Percentiles rank a stretch among this genome's conserved stretches.
Conservation (phyloP, 2,888 invertebrate genomes). For the Phalangium opilio region DNA sequence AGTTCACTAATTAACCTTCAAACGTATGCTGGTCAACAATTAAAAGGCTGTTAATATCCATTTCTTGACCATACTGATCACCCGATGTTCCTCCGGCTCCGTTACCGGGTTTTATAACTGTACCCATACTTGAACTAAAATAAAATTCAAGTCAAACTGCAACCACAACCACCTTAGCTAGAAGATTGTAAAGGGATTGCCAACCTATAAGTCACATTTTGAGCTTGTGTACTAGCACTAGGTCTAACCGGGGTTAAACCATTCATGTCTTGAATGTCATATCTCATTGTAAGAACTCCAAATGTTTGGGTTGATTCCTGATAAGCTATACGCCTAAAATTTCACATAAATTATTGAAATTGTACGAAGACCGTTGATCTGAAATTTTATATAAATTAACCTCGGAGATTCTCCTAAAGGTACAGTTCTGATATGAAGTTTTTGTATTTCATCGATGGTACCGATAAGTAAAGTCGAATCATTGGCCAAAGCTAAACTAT, state of each 20-base stretch:
- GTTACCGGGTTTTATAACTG: slow-evolving; percentile 30
- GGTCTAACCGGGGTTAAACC: slow-evolving; percentile 49
- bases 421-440: slow-evolving; percentile 88
- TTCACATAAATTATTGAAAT: neutral
- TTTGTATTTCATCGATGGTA: slow-evolving; percentile 96
- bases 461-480: slow-evolving; percentile 83
- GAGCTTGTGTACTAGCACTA: slow-evolving; percentile 63
- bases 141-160: no score
- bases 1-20: slow-evolving; percentile 50
- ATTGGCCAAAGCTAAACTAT: slow-evolving; percentile 76
- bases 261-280: slow-evolving; percentile 68
- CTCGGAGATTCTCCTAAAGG: slow-evolving; percentile 82
- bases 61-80: slow-evolving; percentile 55
- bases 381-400: slow-evolving; percentile 14
- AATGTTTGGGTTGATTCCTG: slow-evolving; percentile 87
- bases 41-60: slow-evolving; percentile 75
- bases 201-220: slow-evolving; percentile 36
- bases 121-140: slow-evolving; percentile 39
- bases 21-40: slow-evolving; percentile 93
- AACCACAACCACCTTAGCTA: no score
- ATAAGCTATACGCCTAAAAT: slow-evolving; percentile 64
- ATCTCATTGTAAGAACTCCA: slow-evolving; percentile 76
- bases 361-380: no score
- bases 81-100: slow-evolving; percentile 11
- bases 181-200: neutral